A percentile compares a stretch with the other conserved stretches of the same genome.
Conservation (phyloP, 2,113 vertebrate species). For the Plectropomus leopardus region DNA sequence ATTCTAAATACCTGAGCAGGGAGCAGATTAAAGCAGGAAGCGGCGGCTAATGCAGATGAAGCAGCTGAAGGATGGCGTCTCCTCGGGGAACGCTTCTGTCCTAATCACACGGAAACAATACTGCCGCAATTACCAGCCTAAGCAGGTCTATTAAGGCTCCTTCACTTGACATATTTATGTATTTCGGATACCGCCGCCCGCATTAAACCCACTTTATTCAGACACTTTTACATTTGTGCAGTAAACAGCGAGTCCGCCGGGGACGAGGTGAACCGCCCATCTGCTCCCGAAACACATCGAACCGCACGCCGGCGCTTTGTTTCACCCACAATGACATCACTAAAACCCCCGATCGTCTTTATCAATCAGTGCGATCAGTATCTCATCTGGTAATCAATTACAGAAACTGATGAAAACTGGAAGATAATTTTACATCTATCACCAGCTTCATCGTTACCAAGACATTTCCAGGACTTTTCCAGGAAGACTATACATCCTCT, state of each 20-base stretch:
- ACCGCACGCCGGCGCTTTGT: too few relatives aligned
- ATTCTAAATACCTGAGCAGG: slow-evolving; percentile 99
- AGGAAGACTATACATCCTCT: too few relatives aligned
- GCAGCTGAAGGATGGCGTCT: slow-evolving; percentile 92
- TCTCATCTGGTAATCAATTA: too few relatives aligned
- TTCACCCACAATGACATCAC: too few relatives aligned
- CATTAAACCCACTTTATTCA: slow-evolving; percentile 95
- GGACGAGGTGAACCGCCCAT: slow-evolving; percentile 38
- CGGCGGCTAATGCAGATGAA: slow-evolving; percentile 99
- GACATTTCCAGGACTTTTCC: too few relatives aligned
- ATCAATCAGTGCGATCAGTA: too few relatives aligned
- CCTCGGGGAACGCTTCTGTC: slow-evolving; percentile 93
- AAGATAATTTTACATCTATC: too few relatives aligned
- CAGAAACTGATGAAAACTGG: too few relatives aligned
- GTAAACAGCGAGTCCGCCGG: slow-evolving; percentile 85
- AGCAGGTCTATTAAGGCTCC: slow-evolving; percentile 99
- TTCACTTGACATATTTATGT: slow-evolving; percentile 98
- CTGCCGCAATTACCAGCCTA: slow-evolving; percentile 96
- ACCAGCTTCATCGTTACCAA: too few relatives aligned
- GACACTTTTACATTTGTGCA: slow-evolving; percentile 88
- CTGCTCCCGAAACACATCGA: background rate
- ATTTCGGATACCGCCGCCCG: slow-evolving; percentile 95
- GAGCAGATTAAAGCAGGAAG: slow-evolving; percentile 98
- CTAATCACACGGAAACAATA: slow-evolving; percentile 99
- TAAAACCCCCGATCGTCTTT: too few relatives aligned